Evolutionary conservation across 2,888 invertebrate species (phyloP), one percentile per base, ranked within the genome.

Genomic region (Carabus problematicus): DNA sequence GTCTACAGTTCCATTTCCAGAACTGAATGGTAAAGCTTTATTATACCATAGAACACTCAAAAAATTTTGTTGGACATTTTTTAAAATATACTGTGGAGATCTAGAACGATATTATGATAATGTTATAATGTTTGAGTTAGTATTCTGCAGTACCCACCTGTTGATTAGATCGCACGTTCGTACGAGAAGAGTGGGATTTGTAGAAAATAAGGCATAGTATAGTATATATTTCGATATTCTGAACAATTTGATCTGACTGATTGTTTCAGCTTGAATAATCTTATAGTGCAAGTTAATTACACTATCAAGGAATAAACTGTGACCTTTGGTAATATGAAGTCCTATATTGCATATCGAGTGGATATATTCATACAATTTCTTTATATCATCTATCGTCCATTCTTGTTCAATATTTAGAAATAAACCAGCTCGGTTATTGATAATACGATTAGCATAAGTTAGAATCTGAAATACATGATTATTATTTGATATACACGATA

Each of bases 291-390:
- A 18, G 14, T 55, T n/a, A 19, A 56, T 16, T n/a, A 64, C 43
- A 9, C 55, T 19, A 29, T 56, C 11, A 3, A 45, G 12, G 1
- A 64, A 16, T 14, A 56, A 39, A 64, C 43, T 45, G 12, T 64
- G 40, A 16, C 19, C 12, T 9, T 54, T 52, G 47, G 49, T 40
- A 40, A 63, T 16, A 16, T 11, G 9, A 3, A 40, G 18, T 7
- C 63, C 63, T 55, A 64, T n/a, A 54, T 42, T 41, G 14, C 54
- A 64, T n/a, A 64, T 18, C 40, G 52, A n/a, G 8, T 52, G 39
- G 8, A 55, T 39, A 55, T 42, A 54, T 8, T 64, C 12, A 12
- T 54, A 64, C 8, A 64, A 18, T 41, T 64, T 16, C 14, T 8
- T n/a, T 42, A 55, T 11, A 3, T 64, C 63, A 39, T 55, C 1